These are phyloP conservation scores for Polypterus senegalus DNA, from an alignment of 2,113 vertebrate species.

Conservation along the genomic window DNA sequence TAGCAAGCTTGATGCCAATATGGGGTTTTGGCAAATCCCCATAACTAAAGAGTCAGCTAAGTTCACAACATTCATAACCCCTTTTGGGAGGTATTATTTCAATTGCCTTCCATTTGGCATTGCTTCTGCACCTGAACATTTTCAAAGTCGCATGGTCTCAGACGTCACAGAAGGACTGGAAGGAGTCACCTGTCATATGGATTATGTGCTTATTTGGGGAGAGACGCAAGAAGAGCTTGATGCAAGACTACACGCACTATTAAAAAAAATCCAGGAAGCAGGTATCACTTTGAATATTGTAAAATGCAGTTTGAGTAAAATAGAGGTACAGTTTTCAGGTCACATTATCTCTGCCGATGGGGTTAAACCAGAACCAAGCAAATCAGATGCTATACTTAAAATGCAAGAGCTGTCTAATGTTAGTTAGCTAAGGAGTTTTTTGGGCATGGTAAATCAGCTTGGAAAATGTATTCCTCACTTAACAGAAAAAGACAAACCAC, in stretches of 20 bases:
- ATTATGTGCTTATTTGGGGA: background rate
- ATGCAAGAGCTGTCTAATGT: background rate
- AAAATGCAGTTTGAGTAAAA: background rate
- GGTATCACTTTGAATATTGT: background rate
- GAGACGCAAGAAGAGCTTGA: background rate
- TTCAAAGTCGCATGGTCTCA: background rate
- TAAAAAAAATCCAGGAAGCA: background rate
- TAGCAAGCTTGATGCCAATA: background rate
- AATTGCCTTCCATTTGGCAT: background rate
- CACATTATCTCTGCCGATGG: background rate
- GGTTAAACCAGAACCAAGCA: background rate
- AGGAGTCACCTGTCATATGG: background rate
- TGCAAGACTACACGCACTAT: background rate
- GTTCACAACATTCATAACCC: background rate
- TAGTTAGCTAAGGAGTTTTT: background rate
- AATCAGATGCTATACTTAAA: background rate
- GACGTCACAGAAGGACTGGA: background rate
- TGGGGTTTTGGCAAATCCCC: slow-evolving; percentile 2
- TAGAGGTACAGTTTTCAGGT: background rate
- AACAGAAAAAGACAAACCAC: too few species aligned
- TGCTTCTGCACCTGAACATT: slow-evolving; percentile 1
- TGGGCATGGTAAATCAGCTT: background rate
- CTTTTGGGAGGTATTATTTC: background rate
- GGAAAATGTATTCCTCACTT: background rate
- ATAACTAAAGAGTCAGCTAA: too few species aligned